Evolutionary conservation across 1,140 invertebrate genomes (phyloP), one percentile per base, ranked within the genome.

Genomic region (Eriosoma lanigerum): DNA sequence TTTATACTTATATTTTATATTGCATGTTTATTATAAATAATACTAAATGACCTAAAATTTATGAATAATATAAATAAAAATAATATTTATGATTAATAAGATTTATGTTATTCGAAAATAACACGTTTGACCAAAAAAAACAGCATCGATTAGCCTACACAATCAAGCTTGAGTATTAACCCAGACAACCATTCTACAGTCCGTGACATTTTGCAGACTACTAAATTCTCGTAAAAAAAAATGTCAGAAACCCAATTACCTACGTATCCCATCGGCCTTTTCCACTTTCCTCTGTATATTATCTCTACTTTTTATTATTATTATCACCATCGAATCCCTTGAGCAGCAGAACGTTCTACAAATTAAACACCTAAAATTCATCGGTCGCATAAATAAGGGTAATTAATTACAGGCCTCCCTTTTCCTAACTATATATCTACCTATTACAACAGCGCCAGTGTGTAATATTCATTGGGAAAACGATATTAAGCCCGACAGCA

Each of bases 331-430:
- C 38, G 64, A 66, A 66, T 66, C 64, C 64, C 64, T n/a, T 12
- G 38, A 13, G 38, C 32, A 66, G 64, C 3, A 46, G 8, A 66
- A 38, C n/a, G 38, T 10, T 66, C 64, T 44, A 13, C 24, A 76
- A 76, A 76, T 76, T 76, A 76, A 76, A 76, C 73, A 58, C 73
- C 54, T 76, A 58, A 60, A 73, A 76, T 46, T 76, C 73, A 58
- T 76, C 73, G 73, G 73, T 44, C 6, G 50, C 52, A 24, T 60
- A 76, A 58, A 76, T 60, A 76, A 58, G 54, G 29, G 44, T 46
- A 58, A 58, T 76, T 76, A 76, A 75, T 75, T 76, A 60, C 54
- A 60, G 13, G n/a, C 32, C 21, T 19, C 24, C 19, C 17, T 13
- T 26, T 48, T 21, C n/a, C n/a, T 56, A 58, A 44, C 52, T 54